Conservation (phyloP, 2,113 vertebrate genomes). For the Misgurnus anguillicaudatus region DNA sequence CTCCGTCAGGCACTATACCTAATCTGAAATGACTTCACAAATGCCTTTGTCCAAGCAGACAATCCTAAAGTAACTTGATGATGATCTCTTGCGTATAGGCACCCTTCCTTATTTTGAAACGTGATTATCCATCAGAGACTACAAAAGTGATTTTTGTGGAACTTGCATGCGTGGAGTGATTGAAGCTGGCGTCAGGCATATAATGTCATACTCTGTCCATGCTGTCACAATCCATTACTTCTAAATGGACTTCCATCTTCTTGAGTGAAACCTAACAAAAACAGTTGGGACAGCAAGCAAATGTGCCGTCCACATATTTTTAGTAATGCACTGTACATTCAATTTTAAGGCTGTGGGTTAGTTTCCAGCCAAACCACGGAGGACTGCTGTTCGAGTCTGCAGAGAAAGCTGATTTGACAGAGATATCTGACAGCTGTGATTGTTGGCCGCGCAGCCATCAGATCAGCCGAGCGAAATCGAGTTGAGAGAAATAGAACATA, state of each 20-base stretch:
- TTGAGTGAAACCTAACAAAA: slow-evolving; percentile 58
- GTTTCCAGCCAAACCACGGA: slow-evolving; percentile 23
- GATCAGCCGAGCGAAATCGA: slow-evolving; percentile 42
- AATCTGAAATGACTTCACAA: slow-evolving; percentile 48
- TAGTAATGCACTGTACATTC: slow-evolving; percentile 52
- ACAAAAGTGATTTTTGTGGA: slow-evolving; percentile 39
- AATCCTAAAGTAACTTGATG: slow-evolving; percentile 38
- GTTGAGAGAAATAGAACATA: slow-evolving; percentile 40
- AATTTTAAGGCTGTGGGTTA: slow-evolving; percentile 49
- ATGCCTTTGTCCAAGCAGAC: slow-evolving; percentile 52
- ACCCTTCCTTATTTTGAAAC: slow-evolving; percentile 37
- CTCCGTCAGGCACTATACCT: slow-evolving; percentile 11
- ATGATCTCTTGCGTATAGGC: slow-evolving; percentile 38
- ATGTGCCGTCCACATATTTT: slow-evolving; percentile 47
- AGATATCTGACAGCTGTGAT: slow-evolving; percentile 54
- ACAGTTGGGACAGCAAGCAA: slow-evolving; percentile 57
- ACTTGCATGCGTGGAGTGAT: slow-evolving; percentile 45
- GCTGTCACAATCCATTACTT: slow-evolving; percentile 57
- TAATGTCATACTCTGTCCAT: slow-evolving; percentile 57
- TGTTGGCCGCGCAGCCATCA: slow-evolving; percentile 50
- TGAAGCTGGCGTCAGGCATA: slow-evolving; percentile 52
- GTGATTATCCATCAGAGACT: slow-evolving; percentile 44
- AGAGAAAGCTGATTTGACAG: slow-evolving; percentile 52
- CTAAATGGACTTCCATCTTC: slow-evolving; percentile 52
- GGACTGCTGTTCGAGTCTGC: slow-evolving; percentile 36